phyloP scores from a whole-genome alignment of 2,888 invertebrate genomes.

The Idaea aversata region DNA sequence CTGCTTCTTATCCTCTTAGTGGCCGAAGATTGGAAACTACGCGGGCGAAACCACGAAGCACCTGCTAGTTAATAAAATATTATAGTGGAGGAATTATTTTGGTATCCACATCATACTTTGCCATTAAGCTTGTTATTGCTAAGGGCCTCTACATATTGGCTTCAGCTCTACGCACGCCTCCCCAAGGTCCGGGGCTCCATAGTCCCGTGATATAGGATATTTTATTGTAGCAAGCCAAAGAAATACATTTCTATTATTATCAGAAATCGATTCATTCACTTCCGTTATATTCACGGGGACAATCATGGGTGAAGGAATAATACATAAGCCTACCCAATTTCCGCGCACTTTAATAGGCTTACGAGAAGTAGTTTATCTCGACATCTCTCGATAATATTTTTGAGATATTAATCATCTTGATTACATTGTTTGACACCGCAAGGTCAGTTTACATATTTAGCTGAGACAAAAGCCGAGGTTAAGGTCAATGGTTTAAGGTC shows the following conservation, averaged over 20 bases:
- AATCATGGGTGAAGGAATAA: neutral
- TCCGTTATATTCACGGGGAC: neutral
- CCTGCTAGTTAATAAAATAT: no score
- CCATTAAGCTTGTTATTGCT: no score
- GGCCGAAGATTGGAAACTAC: no score
- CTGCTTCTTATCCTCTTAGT: no score
- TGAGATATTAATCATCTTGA: neutral
- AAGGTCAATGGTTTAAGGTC: neutral
- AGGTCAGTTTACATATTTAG: neutral
- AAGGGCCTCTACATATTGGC: no score
- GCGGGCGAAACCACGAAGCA: no score
- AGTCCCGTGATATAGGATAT: neutral
- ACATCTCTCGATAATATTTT: no score
- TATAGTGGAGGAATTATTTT: no score
- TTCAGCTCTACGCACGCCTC: no score
- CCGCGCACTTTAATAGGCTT: neutral
- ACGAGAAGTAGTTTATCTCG: neutral
- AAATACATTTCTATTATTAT: neutral
- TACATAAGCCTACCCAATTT: neutral
- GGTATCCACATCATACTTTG: no score
- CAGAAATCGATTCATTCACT: neutral
- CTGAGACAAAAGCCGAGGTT: neutral
- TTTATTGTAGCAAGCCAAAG: neutral
- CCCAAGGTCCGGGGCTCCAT: no score
- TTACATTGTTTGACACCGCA: neutral